phyloP scores from a whole-genome alignment of 2,888 invertebrate species.

The Eristalis intricaria region DNA sequence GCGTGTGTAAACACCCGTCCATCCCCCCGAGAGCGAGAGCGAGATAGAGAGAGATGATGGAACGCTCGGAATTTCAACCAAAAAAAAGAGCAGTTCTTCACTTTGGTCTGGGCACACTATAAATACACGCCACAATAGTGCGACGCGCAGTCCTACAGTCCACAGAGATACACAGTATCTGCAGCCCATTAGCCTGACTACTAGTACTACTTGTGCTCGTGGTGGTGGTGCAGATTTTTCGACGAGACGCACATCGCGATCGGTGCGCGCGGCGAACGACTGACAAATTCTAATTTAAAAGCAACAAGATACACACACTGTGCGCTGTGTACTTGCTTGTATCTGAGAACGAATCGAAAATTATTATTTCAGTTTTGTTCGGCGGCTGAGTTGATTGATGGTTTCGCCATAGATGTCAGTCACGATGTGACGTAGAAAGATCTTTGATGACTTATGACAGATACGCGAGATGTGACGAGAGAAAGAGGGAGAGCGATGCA shows the following conservation, averaged over 20 bases:
- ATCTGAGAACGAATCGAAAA: slow-evolving; percentile 3
- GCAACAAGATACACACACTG: slow-evolving; percentile 17
- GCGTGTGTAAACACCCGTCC: neutral
- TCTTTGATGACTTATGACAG: slow-evolving; percentile 68
- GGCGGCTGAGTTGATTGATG: slow-evolving; percentile 60
- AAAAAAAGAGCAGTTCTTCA: slow-evolving; percentile 10
- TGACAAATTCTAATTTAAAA: slow-evolving; percentile 58
- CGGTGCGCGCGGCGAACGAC: slow-evolving; percentile 10
- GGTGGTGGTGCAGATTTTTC: slow-evolving; percentile 39
- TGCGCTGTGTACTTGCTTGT: too few relatives aligned
- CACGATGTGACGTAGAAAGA: slow-evolving; percentile 65
- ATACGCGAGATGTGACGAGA: slow-evolving; percentile 19
- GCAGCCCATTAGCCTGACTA: neutral
- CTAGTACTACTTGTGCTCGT: neutral
- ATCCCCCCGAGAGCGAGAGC: neutral
- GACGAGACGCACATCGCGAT: slow-evolving; percentile 53
- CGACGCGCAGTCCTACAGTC: neutral
- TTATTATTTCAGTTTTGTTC: slow-evolving; percentile 57
- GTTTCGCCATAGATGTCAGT: slow-evolving; percentile 69
- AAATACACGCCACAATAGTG: slow-evolving; percentile 17
- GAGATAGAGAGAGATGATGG: neutral
- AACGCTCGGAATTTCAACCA: slow-evolving; percentile 32
- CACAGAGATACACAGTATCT: neutral
- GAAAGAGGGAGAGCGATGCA: neutral
- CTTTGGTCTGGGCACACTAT: slow-evolving; percentile 28